Base-by-base conservation (phyloP, 2,888 invertebrate genomes). In the Xylocampa areola region DNA sequence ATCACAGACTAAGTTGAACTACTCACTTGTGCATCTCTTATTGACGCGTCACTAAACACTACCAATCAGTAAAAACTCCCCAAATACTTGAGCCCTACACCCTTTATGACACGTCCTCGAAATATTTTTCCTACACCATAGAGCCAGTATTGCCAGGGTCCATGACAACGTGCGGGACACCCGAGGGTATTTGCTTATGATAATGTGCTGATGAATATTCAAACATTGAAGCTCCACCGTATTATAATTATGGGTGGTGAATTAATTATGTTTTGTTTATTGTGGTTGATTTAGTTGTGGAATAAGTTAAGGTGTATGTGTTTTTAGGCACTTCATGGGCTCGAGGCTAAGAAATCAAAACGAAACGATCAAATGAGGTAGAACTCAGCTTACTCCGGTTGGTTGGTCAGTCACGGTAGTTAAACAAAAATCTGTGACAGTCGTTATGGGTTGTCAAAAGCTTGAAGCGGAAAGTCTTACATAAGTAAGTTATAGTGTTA, bases 141-240 rank as follows among this genome's bases (percentile, higher is more conserved):
- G 30, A 32, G 30, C 14, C n/a, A n/a, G n/a, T n/a, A 27, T 1
- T 8, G 10, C 37, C 23, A 35, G 33, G 11, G 39, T 14, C 36
- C 44, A 41, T 43, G 39, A 44, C 39, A 54, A 49, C 36, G 57
- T 53, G 53, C 49, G 11, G 37, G 58, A 65, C 53, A 62, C 53
- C 69, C 69, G 52, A 66, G 71, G 76, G 78, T 79, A 81, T 81
- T 82, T 84, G 76, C 77, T 79, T 80, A 84, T 84, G 81, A 64
- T 82, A 82, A 84, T 82, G 68, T 61, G 48, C 60, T 63, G 59
- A 72, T 84, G 82, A 84, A 82, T 84, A 84, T 84, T 82, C 81
- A 82, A 69, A 41, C 17, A 39, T 47, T 41, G 68, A 44, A 55
- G 68, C 65, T 45, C 62, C 68, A 59, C 59, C 68, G 40, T 48